Base-by-base conservation (phyloP, 2,113 vertebrate genomes). In the Egretta garzetta region DNA sequence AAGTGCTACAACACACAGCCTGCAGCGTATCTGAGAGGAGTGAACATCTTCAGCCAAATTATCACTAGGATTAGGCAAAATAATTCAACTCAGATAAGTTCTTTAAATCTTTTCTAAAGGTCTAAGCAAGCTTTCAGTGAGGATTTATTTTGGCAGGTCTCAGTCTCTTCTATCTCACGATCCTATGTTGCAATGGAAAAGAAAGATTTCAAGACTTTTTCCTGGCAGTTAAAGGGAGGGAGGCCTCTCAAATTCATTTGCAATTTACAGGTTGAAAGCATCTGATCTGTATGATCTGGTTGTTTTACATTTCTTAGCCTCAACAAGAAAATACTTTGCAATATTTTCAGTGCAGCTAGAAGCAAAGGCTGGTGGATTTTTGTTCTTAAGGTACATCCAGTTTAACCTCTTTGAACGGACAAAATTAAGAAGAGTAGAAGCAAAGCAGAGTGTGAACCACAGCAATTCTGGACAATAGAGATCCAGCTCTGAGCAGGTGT, bases 141-240 rank as follows among this genome's bases (percentile, higher is more conserved):
- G 53, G 50, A 76, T 96, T 97, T 94, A 82, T 75, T 91, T 96
- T 93, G 94, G 89, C 94, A 91, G 49, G 22, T 79, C 68, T 95
- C 63, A 35, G 72, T 49, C 66, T 93, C 87, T 91, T 80, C 86
- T 92, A 84, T 96, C 88, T 88, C 80, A 59, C 18, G 45, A 71
- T 81, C 21, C 83, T 32, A 2, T 70, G 89, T 75, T 91, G 86
- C 95, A 97, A 84, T 89, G 91, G 94, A 96, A 95, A 96, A 92
- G 56, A 88, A 91, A 87, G 74, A 66, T 80, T 95, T 84, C 62
- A 63, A 58, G 83, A 50, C 27, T 72, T 88, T 96, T 95, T 95
- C 81, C 92, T 96, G 96, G 94, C 96, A 91, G 73, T 84, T 89
- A 53, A 49, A 88, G 84, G 47, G 49, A 95, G 80, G 39, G 56